Base-by-base conservation (phyloP, 2,888 invertebrate genomes). In the Ectemnius lituratus region DNA sequence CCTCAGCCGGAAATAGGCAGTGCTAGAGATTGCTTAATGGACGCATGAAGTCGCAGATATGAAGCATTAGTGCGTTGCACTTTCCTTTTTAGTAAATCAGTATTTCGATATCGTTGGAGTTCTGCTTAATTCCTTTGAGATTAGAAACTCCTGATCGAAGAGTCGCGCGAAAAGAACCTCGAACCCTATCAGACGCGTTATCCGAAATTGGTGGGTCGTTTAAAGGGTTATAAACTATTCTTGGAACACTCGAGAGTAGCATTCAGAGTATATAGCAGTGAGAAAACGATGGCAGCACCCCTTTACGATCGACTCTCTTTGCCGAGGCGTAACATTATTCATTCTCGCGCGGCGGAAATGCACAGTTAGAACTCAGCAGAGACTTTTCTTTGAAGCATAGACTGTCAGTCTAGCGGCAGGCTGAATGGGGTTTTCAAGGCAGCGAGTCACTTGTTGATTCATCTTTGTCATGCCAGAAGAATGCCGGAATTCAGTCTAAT, bases 141-240 rank as follows among this genome's bases (percentile, higher is more conserved):
- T 52, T 52, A 52, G 52, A 14, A 14, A 16, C 14, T 5, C 2
- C 8, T 16, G 52, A 52, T 52, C 16, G 52, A 52, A 52, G n/a
- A 14, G 52, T 52, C 52, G 52, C 14, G 16, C 52, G 16, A 52
- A 14, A 52, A 16, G 16, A 52, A 52, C 14, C 14, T 16, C 14
- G 52, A 52, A 52, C 11, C 11, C 16, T 52, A 52, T 52, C 52
- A 16, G 2, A 16, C 5, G 52, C 2, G 52, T 52, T 52, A 52
- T 52, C 52, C 52, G 52, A 52, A 52, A 52, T 52, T 16, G n/a
- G 52, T 16, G 52, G n/a, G 52, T 52, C 52, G 52, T 52, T 52
- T 14, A 14, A 52, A 52, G 52, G 52, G 52, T 52, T 52, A 52
- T 52, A 52, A 52, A 52, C 52, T 52, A 52, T 52, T 52, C 52